Evolutionary conservation across 1,140 invertebrate species (phyloP), one percentile per base, ranked within the genome.

Genomic region (Nasonia vitripennis): DNA sequence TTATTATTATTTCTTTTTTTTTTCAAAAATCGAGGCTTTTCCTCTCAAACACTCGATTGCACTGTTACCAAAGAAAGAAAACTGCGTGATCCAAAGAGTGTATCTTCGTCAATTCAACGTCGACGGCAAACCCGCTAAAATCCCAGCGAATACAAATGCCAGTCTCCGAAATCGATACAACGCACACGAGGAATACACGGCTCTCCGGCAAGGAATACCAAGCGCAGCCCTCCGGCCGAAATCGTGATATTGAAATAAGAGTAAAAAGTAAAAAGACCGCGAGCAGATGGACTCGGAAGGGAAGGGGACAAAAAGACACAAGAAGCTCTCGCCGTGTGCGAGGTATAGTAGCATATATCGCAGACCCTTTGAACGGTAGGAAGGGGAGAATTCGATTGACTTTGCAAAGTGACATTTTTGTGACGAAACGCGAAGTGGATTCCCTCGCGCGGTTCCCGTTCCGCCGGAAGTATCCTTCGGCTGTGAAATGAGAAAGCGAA

Each of bases 401-500:
- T 73, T 79, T 79, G 77, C 77, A 84, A 77, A 82, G 45, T 78
- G 77, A 86, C 23, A 73, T 87, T 86, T 84, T 79, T 79, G 77
- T 79, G 84, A 78, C 73, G 7, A 45, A 74, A 83, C 70, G 70
- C 48, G 67, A 85, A 89, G 86, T 83, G 82, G 87, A 87, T 86
- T 89, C 83, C 88, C 80, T 48, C 75, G 51, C 67, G 78, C n/a
- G 27, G 55, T 45, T 86, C 82, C 55, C 34, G 83, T 87, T 87
- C 83, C 87, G 78, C 31, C 88, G 88, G 87, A 89, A 89, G 86
- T 88, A 86, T 84, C 81, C 86, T 85, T 88, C 87, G 87, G 88
- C 86, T 89, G 87, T 81, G 81, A 89, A 89, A 90, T 87, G 87
- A 89, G 86, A 90, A 88, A 90, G 87, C 86, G 37, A 71, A 71